Evolutionary conservation across 2,797 vertebrate genomes (phyloP), one percentile per base, ranked within the genome.

Genomic region (Smutsia gigantea): DNA sequence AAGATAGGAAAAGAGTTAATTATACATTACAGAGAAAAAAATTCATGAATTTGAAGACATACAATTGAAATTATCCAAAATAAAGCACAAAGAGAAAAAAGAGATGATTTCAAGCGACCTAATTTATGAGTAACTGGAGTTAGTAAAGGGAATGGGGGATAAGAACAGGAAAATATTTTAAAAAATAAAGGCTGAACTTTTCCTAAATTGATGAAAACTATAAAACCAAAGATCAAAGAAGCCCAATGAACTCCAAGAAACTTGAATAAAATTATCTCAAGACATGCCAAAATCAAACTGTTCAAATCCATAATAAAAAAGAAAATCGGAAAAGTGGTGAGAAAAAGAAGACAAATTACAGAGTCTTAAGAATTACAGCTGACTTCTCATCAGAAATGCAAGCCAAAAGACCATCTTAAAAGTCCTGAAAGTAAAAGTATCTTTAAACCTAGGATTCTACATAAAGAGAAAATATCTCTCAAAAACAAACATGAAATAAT

Each of bases 151-250:
- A 51, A 77, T 19, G 7, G 17, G 46, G 14, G 12, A 66, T 5
- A 61, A 25, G 15, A 5, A 93, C 12, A 82, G 12, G 90, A 89
- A 89, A 89, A 79, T 71, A 85, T 21, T 79, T 93, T 74, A 59
- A 57, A 21, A 96, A 79, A 85, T 79, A 84, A 81, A 55, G 14
- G 31, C 21, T 74, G 15, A 86, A 69, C 34, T 82, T 86, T 86
- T 86, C 90, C 81, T 90, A 90, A 90, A 39, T 39, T 81, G 31
- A 63, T 75, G 25, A 93, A 90, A 92, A 88, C 57, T 79, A 14
- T 51, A 94, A 69, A 68, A 11, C 9, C 53, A 95, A 79, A 92
- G 15, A 85, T 49, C 34, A 86, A 82, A 90, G 61, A 69, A 79
- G 9, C 34, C 86, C 29, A 63, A 14, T 4, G 21, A 31, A 75